A percentile compares a stretch with the other conserved stretches of the same genome.
phyloP scores from a whole-genome alignment of 2,888 invertebrate genomes.

The Tricholauxania praeusta region DNA sequence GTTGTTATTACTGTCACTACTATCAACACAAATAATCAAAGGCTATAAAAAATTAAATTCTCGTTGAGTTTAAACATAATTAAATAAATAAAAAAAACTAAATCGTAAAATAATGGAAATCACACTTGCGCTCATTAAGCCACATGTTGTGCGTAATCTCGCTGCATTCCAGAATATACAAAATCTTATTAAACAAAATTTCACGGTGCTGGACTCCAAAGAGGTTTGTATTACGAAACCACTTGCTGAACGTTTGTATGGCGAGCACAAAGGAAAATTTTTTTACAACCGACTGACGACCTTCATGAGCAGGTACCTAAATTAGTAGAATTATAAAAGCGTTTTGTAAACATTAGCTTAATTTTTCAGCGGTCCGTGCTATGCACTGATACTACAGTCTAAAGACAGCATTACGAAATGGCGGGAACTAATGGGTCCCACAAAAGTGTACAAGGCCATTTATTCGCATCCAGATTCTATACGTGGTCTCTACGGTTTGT shows the following conservation, averaged over 20 bases:
- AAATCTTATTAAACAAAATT: conserved; percentile 76
- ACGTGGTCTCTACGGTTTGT: conserved; percentile 86
- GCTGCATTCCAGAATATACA: conserved; percentile 77
- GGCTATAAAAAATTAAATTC: too few species aligned
- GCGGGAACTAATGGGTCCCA: conserved; percentile 90
- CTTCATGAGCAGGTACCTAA: conserved; percentile 80
- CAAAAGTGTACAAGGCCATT: conserved; percentile 86
- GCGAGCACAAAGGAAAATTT: conserved; percentile 85
- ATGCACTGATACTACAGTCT: conserved; percentile 82
- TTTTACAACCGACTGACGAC: conserved; percentile 85
- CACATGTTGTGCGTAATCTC: conserved; percentile 84
- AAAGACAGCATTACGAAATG: conserved; percentile 83
- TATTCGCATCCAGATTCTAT: conserved; percentile 83
- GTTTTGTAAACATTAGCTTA: conserved; percentile 7
- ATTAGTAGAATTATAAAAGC: neutral
- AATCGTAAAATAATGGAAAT: conserved; percentile 70
- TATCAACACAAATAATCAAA: too few species aligned
- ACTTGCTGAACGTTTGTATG: conserved; percentile 82
- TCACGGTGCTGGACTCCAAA: conserved; percentile 79
- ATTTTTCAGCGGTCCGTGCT: conserved; percentile 81
- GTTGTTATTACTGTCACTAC: too few species aligned
- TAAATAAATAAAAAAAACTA: neutral
- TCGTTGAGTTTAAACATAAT: too few species aligned
- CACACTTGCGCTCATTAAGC: conserved; percentile 89
- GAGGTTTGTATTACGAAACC: conserved; percentile 73